A percentile compares a stretch with the other conserved stretches of the same genome.
phyloP scores from a whole-genome alignment of 2,113 vertebrate species.

The Leptosomus discolor region DNA sequence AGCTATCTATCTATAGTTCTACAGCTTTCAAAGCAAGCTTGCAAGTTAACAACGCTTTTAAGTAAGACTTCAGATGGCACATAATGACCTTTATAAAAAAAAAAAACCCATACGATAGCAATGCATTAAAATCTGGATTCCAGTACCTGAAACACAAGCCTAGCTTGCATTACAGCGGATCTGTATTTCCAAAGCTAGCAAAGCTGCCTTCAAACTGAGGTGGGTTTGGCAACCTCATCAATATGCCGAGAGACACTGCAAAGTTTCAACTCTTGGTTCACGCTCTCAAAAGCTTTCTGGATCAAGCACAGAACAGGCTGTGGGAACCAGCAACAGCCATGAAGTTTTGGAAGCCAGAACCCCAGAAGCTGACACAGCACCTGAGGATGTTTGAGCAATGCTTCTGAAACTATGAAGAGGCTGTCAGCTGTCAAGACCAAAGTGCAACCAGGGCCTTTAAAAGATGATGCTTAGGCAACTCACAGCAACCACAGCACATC shows the following conservation, averaged over 20 bases:
- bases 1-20: conserved; percentile 75
- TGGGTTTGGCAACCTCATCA: background rate
- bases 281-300: background rate
- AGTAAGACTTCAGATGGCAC: background rate
- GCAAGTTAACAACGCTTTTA: conserved; percentile 26
- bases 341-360: background rate
- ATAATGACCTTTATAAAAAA: background rate
- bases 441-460: background rate
- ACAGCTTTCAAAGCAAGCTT: conserved; percentile 64
- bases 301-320: background rate
- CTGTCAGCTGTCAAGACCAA: background rate
- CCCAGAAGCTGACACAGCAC: background rate
- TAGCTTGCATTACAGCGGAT: background rate
- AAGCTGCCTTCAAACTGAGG: background rate
- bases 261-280: background rate
- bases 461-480: background rate
- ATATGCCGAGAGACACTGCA: background rate
- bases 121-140: background rate
- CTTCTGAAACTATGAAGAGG: background rate
- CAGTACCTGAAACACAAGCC: background rate
- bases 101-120: background rate
- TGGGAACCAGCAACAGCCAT: background rate
- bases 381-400: background rate
- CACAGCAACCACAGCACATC: background rate
- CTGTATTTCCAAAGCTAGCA: background rate